Evolutionary conservation across 2,888 invertebrate genomes (phyloP).

Genomic region (Nemotelus nigrinus): DNA sequence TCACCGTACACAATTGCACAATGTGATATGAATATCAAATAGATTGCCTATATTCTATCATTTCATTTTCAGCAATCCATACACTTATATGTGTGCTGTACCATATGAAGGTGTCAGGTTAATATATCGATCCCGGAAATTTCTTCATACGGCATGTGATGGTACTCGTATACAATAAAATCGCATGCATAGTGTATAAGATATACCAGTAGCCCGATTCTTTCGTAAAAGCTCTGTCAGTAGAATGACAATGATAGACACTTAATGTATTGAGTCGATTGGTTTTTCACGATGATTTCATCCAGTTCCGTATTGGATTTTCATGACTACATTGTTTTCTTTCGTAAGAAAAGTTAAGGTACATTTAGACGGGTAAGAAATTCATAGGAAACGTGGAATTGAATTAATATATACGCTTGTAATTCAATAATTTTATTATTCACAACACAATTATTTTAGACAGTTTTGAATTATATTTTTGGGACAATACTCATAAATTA

Average conservation of each 20-base stretch:
- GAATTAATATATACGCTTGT: too few species aligned
- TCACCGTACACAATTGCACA: slow-evolving; percentile 13
- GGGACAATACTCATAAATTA: too few species aligned
- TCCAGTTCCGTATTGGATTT: slow-evolving; percentile 4
- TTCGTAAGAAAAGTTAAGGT: too few species aligned
- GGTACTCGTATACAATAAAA: background rate
- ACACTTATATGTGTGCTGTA: background rate
- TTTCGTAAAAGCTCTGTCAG: slow-evolving; percentile 6
- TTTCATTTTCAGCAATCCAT: background rate
- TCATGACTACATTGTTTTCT: background rate
- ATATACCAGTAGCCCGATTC: background rate
- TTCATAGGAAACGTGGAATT: too few species aligned
- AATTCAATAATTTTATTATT: too few species aligned
- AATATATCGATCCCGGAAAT: slow-evolving; percentile 26
- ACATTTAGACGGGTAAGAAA: too few species aligned
- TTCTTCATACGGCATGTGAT: background rate
- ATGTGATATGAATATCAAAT: slow-evolving; percentile 10
- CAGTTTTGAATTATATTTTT: too few species aligned
- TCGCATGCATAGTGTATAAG: background rate
- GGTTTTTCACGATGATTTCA: background rate
- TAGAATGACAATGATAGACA: slow-evolving; percentile 22
- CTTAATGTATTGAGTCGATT: slow-evolving; percentile 27
- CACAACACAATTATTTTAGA: too few species aligned
- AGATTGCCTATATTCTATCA: slow-evolving; percentile 3
- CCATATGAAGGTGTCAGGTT: too few species aligned